Evolutionary conservation across 2,888 invertebrate species (phyloP), one percentile per base, ranked within the genome.

Genomic region (Phengaris alcon): DNA sequence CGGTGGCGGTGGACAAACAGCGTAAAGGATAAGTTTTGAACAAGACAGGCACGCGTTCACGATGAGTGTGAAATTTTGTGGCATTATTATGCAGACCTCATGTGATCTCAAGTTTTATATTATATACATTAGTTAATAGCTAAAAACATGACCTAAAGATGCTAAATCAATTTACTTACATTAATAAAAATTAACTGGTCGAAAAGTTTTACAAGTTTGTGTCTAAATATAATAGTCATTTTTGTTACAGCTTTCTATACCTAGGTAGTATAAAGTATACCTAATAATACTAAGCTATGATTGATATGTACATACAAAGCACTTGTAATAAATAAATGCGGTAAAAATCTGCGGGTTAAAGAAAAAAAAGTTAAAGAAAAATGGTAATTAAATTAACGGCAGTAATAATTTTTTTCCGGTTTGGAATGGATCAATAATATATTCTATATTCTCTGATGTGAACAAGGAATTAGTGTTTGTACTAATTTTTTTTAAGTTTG

Each of bases 221-320:
- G 22, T 9, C 6, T 10, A 64, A 64, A 64, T 64, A 64, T 35
- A 64, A 64, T 55, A 35, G 15, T 12, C 6, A 72, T 7, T 52
- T 44, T 54, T 54, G 35, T 52, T 72, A 51, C 48, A 52, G 9
- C 51, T 35, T 22, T 12, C 6, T 3, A n/a, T 64, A 15, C 6
- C 46, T 55, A 72, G 44, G 8, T 48, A 54, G 51, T 51, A 35
- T 59, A 59, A 59, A 9, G 48, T 69, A 68, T 52, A 72, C 8
- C 75, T 75, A 59, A 15, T 64, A 13, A 74, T 72, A 73, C 55
- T 75, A 68, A 75, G 48, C 48, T 54, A 68, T 10, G 22, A 74
- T 74, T 75, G 75, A 75, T 76, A 76, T 68, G 75, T 76, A 74
- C 75, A 74, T 48, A 22, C 12, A 57, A 75, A 48, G 44, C 64